These are phyloP conservation scores for Australoheros facetus DNA, from an alignment of 2,797 vertebrate genomes.

Conservation along the genomic window DNA sequence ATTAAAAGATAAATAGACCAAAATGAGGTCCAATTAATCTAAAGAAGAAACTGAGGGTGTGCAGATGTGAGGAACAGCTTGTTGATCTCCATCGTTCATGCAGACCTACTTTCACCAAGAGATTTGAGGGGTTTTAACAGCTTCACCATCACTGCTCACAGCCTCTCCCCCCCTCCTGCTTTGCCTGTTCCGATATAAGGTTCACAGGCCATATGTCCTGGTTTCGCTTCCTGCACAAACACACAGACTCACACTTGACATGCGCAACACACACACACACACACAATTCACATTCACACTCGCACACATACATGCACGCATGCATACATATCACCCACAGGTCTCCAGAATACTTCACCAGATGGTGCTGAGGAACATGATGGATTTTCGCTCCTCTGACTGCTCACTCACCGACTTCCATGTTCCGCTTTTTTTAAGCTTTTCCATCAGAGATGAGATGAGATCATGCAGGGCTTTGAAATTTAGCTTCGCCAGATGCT, in stretches of 20 bases:
- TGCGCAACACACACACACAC: slow-evolving; percentile 38
- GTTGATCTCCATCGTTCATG: not conserved
- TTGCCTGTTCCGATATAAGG: slow-evolving; percentile 41
- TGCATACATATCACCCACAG: slow-evolving; percentile 56
- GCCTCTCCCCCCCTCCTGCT: not conserved
- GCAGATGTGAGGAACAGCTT: not conserved
- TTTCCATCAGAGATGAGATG: not conserved
- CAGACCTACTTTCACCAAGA: not conserved
- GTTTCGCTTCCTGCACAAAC: slow-evolving; percentile 43
- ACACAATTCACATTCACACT: not conserved
- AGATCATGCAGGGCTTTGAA: not conserved
- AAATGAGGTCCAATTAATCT: rapidly evolving
- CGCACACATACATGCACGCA: slow-evolving; percentile 10
- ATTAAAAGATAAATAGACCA: not conserved
- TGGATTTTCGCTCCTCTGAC: slow-evolving; percentile 29
- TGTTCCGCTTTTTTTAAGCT: not conserved
- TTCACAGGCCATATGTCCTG: slow-evolving; percentile 67
- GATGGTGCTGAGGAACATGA: slow-evolving; percentile 67
- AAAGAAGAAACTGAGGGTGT: not conserved
- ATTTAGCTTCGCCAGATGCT: not conserved
- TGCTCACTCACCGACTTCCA: slow-evolving; percentile 17
- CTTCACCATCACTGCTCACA: slow-evolving; percentile 8
- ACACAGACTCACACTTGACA: slow-evolving; percentile 34
- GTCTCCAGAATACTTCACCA: slow-evolving; percentile 62
- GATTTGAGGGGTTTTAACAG: not conserved